Evolutionary conservation across 1,140 invertebrate species (phyloP).

Genomic region (Ganaspis sp.): DNA sequence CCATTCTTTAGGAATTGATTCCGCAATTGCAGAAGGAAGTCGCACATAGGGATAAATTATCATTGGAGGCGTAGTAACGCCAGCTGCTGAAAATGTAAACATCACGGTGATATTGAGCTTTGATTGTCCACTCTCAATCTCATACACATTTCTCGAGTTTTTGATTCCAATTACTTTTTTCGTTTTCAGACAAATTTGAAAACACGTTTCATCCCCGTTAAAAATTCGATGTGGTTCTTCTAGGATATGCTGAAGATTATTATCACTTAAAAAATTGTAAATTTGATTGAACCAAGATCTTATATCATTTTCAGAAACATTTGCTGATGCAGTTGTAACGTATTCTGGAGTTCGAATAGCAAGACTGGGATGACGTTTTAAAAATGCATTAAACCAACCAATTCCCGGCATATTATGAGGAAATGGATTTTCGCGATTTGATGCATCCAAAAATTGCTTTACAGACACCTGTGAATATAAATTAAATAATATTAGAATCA

Average conservation of each 20-base stretch:
- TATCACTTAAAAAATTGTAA: conserved; percentile 57
- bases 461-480: conserved; percentile 5
- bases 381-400: conserved; percentile 64
- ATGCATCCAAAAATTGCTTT: conserved; percentile 41
- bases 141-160: conserved; percentile 56
- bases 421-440: conserved; percentile 52
- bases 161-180: conserved; percentile 57
- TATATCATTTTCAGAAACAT: background rate
- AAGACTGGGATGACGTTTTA: conserved; percentile 36
- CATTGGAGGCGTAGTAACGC: conserved; percentile 48
- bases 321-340: background rate
- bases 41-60: conserved; percentile 49
- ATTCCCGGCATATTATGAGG: conserved; percentile 58
- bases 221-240: conserved; percentile 43
- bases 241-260: conserved; percentile 17
- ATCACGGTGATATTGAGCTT: conserved; percentile 63
- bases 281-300: background rate
- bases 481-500: no score
- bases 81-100: conserved; percentile 55
- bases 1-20: conserved; percentile 63
- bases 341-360: background rate
- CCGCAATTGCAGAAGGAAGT: conserved; percentile 16
- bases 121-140: conserved; percentile 53
- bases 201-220: conserved; percentile 57
- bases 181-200: conserved; percentile 53